A percentile compares a stretch with the other conserved stretches of the same genome.
These are phyloP conservation scores for Abscondita cerata DNA, from an alignment of 2,888 invertebrate species.

Conservation along the genomic window DNA sequence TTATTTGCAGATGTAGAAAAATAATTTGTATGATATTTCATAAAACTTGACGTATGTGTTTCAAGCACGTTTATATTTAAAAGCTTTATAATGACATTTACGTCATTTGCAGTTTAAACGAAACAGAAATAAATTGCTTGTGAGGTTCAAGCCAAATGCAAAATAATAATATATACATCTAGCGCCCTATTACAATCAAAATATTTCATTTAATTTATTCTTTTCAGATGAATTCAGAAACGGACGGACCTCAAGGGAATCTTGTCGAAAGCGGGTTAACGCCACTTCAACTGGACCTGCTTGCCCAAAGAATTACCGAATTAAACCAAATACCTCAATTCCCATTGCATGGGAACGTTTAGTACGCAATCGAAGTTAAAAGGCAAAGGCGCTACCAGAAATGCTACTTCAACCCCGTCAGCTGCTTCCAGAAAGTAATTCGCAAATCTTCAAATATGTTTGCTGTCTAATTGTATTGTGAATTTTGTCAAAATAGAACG, in stretches of 20 bases:
- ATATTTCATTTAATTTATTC: too few relatives aligned
- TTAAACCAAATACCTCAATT: conserved; percentile 45
- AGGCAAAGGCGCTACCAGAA: conserved; percentile 76
- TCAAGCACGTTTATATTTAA: too few relatives aligned
- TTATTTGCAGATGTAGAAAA: too few relatives aligned
- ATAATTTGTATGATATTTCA: too few relatives aligned
- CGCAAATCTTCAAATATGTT: not conserved
- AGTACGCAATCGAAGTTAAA: conserved; percentile 56
- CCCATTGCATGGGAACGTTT: conserved; percentile 52
- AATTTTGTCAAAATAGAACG: not conserved
- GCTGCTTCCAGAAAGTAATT: conserved; percentile 81
- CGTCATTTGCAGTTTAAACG: too few relatives aligned
- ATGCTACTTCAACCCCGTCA: conserved; percentile 86
- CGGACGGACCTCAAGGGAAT: conserved; percentile 42
- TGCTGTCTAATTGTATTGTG: not conserved
- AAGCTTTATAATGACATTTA: too few relatives aligned
- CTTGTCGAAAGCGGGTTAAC: conserved; percentile 49
- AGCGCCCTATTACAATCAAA: too few relatives aligned
- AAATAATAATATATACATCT: not conserved
- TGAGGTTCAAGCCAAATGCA: not conserved
- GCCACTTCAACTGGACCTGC: conserved; percentile 50
- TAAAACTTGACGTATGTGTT: too few relatives aligned
- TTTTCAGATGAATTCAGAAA: conserved; percentile 20
- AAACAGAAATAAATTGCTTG: too few relatives aligned
- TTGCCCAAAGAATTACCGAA: conserved; percentile 54